Conservation (phyloP, 2,113 vertebrate genomes). For the Carassius gibelio region DNA sequence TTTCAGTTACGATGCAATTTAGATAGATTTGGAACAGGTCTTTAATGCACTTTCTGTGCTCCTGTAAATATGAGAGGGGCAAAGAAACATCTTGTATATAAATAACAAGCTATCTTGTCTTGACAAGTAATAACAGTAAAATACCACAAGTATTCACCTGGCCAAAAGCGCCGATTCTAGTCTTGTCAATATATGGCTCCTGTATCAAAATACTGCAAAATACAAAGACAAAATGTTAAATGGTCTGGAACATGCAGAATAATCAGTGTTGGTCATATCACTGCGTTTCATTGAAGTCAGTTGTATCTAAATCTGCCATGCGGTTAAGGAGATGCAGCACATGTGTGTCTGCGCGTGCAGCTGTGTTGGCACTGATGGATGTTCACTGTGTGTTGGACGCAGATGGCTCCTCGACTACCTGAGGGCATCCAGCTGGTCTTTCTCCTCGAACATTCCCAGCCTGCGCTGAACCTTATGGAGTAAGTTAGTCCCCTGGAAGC, state of each 20-base stretch:
- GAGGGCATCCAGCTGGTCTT: conserved; percentile 86
- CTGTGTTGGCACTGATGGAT: conserved; percentile 24
- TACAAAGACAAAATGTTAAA: conserved; percentile 19
- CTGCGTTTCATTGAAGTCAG: neutral
- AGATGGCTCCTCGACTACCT: conserved; percentile 67
- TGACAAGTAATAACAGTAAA: neutral
- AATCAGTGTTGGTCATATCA: neutral
- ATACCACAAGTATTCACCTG: conserved; percentile 77
- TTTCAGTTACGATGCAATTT: neutral
- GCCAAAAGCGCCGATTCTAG: conserved; percentile 88
- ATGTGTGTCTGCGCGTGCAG: neutral
- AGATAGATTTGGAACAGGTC: neutral
- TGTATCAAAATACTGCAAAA: conserved; percentile 80
- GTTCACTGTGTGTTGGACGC: conserved; percentile 23
- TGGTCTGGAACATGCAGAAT: neutral
- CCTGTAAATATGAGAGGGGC: neutral
- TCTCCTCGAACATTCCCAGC: conserved; percentile 85
- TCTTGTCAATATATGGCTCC: conserved; percentile 85
- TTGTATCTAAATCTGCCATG: neutral
- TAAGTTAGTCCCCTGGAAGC: conserved; percentile 90
- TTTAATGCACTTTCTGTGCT: neutral
- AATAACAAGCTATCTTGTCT: neutral
- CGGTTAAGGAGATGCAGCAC: neutral
- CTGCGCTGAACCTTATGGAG: conserved; percentile 85
- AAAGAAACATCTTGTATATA: neutral